Evolutionary conservation across 2,113 vertebrate species (phyloP), one percentile per base, ranked within the genome.

Genomic region (Hirundichthys speculiger): DNA sequence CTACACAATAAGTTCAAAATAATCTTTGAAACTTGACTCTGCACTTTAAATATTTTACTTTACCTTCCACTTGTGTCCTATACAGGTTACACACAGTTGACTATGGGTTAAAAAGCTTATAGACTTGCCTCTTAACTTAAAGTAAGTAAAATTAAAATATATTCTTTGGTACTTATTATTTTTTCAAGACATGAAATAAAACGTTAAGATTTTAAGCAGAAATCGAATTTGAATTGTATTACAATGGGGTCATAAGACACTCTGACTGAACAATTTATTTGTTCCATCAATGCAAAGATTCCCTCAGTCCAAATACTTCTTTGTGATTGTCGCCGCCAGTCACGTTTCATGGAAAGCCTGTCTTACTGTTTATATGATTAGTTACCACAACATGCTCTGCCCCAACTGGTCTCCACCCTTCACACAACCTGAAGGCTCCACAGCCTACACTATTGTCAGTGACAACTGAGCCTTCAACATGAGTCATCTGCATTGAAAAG

Each of bases 361-460:
- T 20, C 30, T 68, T 14, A 42, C 15, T 39, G 45, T 22, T 52
- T 51, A 48, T 0, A 46, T 25, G 27, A 12, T 57, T 8, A 43
- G 13, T 69, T n/a, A 47, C 51, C 21, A 57, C 16, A 34, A n/a
- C 30, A 41, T 15, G n/a, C 20, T 72, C 43, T 9, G 1, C 18
- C 21, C 57, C 1, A n/a, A 67, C 64, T 69, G 16, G 69, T 83
- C 79, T 64, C 39, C 16, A 40, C 38, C 3, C 20, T 54, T 51
- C 18, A n/a, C 2, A 21, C 46, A 16, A 24, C 50, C 70, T 49
- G 43, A 8, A 60, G 52, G 45, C 24, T 27, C 56, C 27, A 12
- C 20, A 27, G 19, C 51, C 55, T 13, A 18, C 55, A 64, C 15
- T 41, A 41, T 9, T 13, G 24, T 19, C 43, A 71, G 30, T 41